Percentiles rank a stretch among this genome's conserved stretches.
Conservation (phyloP, 2,113 vertebrate genomes). For the Lutjanus erythropterus region DNA sequence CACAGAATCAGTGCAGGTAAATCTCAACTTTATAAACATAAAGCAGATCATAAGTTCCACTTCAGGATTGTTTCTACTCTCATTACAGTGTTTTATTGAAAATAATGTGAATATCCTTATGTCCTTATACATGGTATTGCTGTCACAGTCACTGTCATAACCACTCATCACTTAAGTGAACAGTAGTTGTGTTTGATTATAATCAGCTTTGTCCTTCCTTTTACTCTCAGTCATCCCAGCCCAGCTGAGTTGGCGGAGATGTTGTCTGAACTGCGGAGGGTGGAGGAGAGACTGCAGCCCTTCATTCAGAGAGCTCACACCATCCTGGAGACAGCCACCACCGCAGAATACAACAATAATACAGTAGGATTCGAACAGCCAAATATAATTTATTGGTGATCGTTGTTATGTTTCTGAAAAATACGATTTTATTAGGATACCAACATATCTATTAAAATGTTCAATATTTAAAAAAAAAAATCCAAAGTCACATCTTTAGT, state of each 20-base stretch:
- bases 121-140: neutral
- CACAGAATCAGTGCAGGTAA: neutral
- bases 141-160: neutral
- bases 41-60: neutral
- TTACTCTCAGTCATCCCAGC: slow-evolving; percentile 86
- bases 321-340: slow-evolving; percentile 88
- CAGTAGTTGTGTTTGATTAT: neutral
- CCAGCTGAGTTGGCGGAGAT: slow-evolving; percentile 90
- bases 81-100: neutral
- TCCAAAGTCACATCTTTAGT: no score
- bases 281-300: slow-evolving; percentile 90
- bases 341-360: slow-evolving; percentile 90
- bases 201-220: neutral
- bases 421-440: neutral
- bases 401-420: neutral
- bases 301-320: slow-evolving; percentile 91
- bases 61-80: neutral
- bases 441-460: neutral
- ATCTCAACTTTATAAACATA: neutral
- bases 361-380: slow-evolving; percentile 81
- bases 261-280: slow-evolving; percentile 88
- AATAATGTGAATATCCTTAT: neutral
- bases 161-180: neutral
- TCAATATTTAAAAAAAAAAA: no score
- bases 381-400: neutral